phyloP scores from a whole-genome alignment of 2,888 invertebrate genomes.

The Pecten maximus region DNA sequence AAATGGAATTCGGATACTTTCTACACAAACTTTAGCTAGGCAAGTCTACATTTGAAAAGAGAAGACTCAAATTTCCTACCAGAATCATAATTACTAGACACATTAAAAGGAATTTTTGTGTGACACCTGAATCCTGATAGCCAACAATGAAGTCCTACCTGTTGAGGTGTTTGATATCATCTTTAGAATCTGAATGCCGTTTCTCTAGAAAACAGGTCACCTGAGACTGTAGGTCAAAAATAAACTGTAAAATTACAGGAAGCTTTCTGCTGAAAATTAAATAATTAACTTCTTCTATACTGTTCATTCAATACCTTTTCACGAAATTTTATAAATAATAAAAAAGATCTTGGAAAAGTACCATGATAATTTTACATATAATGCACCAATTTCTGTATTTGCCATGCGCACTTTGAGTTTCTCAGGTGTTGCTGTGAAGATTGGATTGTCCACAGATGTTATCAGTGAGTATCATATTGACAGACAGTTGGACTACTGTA shows the following conservation, averaged over 20 bases:
- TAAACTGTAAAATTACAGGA: not conserved
- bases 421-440: not conserved
- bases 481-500: not conserved
- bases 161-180: slow-evolving; percentile 12
- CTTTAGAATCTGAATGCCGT: not conserved
- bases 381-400: not conserved
- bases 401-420: not conserved
- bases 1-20: not conserved
- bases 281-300: not conserved
- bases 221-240: not conserved
- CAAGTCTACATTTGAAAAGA: slow-evolving; percentile 16
- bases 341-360: not conserved
- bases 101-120: not conserved
- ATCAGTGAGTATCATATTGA: not conserved
- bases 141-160: not conserved
- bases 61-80: not conserved
- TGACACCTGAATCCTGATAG: not conserved
- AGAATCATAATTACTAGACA: not conserved
- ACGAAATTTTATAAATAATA: not conserved
- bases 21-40: not conserved
- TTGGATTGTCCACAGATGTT: not conserved
- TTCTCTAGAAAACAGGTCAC: slow-evolving; percentile 13
- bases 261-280: not conserved
- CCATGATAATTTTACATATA: not conserved
- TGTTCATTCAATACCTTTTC: not conserved